Conservation (phyloP, 2,797 vertebrate species). For the Pogonophryne albipinna region DNA sequence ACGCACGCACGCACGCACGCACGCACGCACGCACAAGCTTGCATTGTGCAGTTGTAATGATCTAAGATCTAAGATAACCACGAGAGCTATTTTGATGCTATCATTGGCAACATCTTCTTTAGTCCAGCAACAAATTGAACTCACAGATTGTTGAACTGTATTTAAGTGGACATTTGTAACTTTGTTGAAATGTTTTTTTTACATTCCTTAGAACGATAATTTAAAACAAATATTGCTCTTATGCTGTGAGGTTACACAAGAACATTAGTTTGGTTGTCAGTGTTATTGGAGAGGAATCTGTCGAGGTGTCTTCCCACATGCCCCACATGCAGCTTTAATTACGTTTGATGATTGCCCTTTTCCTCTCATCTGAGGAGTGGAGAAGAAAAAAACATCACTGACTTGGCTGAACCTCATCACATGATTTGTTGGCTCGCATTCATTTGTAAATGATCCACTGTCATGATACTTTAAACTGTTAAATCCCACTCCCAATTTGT, state of each 20-base stretch:
- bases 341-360: slow-evolving; percentile 39
- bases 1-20: neutral
- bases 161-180: slow-evolving; percentile 2
- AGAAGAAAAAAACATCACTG: slow-evolving; percentile 23
- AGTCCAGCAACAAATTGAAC: slow-evolving; percentile 5
- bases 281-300: slow-evolving; percentile 41
- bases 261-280: slow-evolving; percentile 62
- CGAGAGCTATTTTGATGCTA: slow-evolving; percentile 39
- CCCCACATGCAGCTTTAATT: slow-evolving; percentile 57
- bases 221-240: slow-evolving; percentile 13
- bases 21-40: neutral
- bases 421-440: slow-evolving; percentile 48
- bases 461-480: slow-evolving; percentile 6
- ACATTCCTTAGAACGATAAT: neutral
- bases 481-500: slow-evolving; percentile 11
- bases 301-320: slow-evolving; percentile 42
- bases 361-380: slow-evolving; percentile 31
- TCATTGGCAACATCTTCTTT: slow-evolving; percentile 3
- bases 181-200: neutral
- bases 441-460: slow-evolving; percentile 22
- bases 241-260: neutral
- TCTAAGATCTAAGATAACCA: slow-evolving; percentile 29
- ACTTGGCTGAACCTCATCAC: slow-evolving; percentile 26
- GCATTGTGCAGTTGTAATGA: slow-evolving; percentile 22
- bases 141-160: neutral